Base-by-base conservation (phyloP, 2,113 vertebrate genomes). In the Otus sunia region DNA sequence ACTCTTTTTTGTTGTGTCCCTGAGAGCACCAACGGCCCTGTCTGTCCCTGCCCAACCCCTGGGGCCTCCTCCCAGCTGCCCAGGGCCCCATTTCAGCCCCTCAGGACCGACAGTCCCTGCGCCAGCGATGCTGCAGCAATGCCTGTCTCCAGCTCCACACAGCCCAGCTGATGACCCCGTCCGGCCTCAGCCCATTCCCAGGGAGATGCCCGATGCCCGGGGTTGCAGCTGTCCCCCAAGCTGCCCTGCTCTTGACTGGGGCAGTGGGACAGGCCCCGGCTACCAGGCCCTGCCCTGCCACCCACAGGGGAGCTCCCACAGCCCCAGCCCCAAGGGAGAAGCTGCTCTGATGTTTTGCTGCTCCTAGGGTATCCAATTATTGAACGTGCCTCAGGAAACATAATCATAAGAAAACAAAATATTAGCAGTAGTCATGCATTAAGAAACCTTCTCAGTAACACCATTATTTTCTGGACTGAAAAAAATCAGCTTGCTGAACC, bases 261-360 rank as follows among this genome's bases (percentile, higher is more conserved):
- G 36, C 50, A 43, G 19, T 14, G 22, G 49, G 62, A 43, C 21
- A 36, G 55, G n/a, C 15, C 27, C 63, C 29, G 55, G 34, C 50
- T n/a, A 30, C 34, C 27, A 50, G 34, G 34, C 12, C 17, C 27
- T 74, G 25, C 29, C 25, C 43, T 29, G 47, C 32, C 3, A 5
- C 29, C 45, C 23, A 21, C 47, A 17, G 15, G 32, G 23, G 10
- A 55, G 11, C 16, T 47, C 30, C 63, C 32, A 7, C 1, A 0
- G 18, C n/a, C 20, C 3, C 1, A 9, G 29, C 15, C 16, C 27
- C 3, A 1, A n/a, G 20, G 56, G 37, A 66, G n/a, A 20, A 58
- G 36, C 23, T 5, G 1, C 32, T 26, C 50, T 26, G 32, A 37
- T 19, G 16, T 23, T 36, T 73, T 75, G 25, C 47, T 72, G 20